phyloP scores from a whole-genome alignment of 2,888 invertebrate species.

The Trachelus troglodyta region DNA sequence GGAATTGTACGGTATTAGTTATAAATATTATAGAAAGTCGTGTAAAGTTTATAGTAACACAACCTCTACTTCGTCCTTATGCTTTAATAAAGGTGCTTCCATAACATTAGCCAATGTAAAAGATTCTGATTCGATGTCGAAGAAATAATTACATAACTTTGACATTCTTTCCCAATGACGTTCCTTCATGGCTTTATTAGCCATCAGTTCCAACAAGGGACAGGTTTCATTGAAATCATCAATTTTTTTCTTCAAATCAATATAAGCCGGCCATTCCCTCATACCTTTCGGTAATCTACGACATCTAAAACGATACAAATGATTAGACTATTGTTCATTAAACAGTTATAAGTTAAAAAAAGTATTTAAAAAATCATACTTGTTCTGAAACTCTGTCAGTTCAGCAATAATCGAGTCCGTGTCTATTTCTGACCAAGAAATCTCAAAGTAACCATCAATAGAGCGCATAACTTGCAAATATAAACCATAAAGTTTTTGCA shows the following conservation, averaged over 20 bases:
- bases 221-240: constrained; percentile 92
- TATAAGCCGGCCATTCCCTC: constrained; percentile 89
- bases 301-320: constrained; percentile 70
- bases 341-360: not conserved
- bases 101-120: constrained; percentile 85
- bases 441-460: constrained; percentile 87
- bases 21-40: constrained; percentile 5
- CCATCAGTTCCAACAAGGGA: constrained; percentile 88
- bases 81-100: constrained; percentile 84
- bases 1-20: constrained; percentile 7
- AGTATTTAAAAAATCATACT: constrained; percentile 27
- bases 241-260: constrained; percentile 87
- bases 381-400: constrained; percentile 84
- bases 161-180: constrained; percentile 80
- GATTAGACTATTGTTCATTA: not conserved
- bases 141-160: constrained; percentile 72
- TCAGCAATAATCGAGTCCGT: constrained; percentile 85
- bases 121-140: constrained; percentile 83
- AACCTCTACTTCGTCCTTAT: constrained; percentile 89
- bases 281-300: constrained; percentile 85
- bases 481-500: constrained; percentile 83
- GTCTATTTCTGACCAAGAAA: constrained; percentile 86
- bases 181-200: constrained; percentile 86
- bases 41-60: constrained; percentile 8
- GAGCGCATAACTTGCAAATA: constrained; percentile 88